A percentile compares a stretch with the other conserved stretches of the same genome.
phyloP scores from a whole-genome alignment of 2,888 invertebrate genomes.

The Oligia latruncula region DNA sequence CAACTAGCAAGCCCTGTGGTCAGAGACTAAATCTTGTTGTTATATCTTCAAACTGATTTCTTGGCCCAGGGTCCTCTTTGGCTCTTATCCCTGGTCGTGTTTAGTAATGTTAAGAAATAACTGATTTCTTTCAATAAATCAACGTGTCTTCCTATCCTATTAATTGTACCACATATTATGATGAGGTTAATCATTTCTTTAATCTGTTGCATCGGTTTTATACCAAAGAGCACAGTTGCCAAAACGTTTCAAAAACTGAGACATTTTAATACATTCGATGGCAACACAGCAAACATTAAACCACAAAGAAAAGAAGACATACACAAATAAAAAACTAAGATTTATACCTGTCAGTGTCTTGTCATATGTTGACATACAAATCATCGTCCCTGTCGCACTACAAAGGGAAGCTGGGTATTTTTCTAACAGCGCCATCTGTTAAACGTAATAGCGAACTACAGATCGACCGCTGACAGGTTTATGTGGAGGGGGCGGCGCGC shows the following conservation, averaged over 20 bases:
- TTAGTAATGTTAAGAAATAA: conserved; percentile 6
- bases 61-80: background rate
- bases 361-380: conserved; percentile 65
- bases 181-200: background rate
- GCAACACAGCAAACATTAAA: conserved; percentile 27
- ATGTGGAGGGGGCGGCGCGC: conserved; percentile 67
- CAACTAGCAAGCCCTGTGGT: background rate
- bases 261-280: conserved; percentile 1
- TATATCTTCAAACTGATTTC: conserved; percentile 10
- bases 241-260: background rate
- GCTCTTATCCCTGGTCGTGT: background rate
- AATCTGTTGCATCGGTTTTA: background rate
- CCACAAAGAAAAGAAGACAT: conserved; percentile 45
- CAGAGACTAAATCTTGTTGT: conserved; percentile 4
- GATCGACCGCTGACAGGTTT: conserved; percentile 81
- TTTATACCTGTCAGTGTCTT: conserved; percentile 63
- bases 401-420: conserved; percentile 65
- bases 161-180: background rate
- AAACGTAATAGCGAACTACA: conserved; percentile 70
- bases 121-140: background rate
- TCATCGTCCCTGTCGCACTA: conserved; percentile 56
- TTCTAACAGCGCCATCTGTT: conserved; percentile 68
- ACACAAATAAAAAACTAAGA: conserved; percentile 54
- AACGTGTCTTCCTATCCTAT: background rate
- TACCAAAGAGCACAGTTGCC: background rate